phyloP scores from a whole-genome alignment of 2,797 vertebrate genomes.

The Cossypha dichroa region DNA sequence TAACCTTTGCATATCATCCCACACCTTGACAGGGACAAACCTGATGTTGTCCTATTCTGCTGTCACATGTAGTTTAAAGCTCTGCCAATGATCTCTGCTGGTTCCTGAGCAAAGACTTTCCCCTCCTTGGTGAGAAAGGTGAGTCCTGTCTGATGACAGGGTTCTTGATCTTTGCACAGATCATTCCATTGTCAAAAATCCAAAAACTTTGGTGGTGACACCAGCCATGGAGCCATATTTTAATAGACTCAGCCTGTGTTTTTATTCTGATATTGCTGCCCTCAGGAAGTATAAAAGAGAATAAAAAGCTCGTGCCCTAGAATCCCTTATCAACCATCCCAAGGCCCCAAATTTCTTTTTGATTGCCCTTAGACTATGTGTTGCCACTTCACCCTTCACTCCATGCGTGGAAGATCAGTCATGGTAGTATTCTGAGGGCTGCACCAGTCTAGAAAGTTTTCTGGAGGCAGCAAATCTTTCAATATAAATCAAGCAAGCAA shows the following conservation, averaged over 20 bases:
- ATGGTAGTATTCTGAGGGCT: not conserved
- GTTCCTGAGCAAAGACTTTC: not conserved
- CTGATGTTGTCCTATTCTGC: not conserved
- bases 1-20: not conserved
- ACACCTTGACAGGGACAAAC: not conserved
- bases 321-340: not conserved
- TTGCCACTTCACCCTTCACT: not conserved
- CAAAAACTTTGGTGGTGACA: not conserved
- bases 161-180: not conserved
- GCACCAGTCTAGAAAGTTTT: not conserved
- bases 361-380: too few relatives aligned
- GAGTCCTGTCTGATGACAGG: not conserved
- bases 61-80: not conserved
- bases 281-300: not conserved
- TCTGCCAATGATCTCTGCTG: not conserved
- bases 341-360: not conserved
- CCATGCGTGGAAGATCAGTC: not conserved
- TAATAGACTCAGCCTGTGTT: fast-evolving
- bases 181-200: not conserved
- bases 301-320: not conserved
- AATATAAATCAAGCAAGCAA: not conserved
- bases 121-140: not conserved
- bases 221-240: too few relatives aligned
- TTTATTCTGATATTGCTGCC: not conserved
- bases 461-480: not conserved